phyloP scores from a whole-genome alignment of 1,140 invertebrate species.

The Druon quercuslanigerum region DNA sequence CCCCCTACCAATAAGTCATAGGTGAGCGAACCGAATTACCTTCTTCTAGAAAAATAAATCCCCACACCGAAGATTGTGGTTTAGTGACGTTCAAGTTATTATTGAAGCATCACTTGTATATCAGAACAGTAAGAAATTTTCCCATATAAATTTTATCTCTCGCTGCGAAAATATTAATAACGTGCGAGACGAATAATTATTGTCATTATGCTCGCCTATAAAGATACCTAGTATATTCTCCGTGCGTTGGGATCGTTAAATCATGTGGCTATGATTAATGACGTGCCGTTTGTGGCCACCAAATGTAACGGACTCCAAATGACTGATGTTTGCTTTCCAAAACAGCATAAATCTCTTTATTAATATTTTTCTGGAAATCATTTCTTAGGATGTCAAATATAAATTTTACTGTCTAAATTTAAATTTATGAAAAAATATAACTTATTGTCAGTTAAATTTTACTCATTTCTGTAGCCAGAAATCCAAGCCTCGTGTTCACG shows the following conservation, averaged over 20 bases:
- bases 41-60: background rate
- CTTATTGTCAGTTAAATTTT: too few species aligned
- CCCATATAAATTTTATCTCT: too few species aligned
- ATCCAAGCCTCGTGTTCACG: too few species aligned
- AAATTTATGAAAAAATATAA: too few species aligned
- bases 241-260: background rate
- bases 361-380: background rate
- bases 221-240: background rate
- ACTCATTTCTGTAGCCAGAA: too few species aligned
- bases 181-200: background rate
- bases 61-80: background rate
- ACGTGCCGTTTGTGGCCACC: background rate
- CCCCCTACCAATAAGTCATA: background rate
- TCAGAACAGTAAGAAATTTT: too few species aligned
- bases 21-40: background rate
- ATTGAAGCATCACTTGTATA: background rate
- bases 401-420: background rate
- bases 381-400: background rate
- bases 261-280: conserved; percentile 11
- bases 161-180: too few species aligned
- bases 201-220: background rate
- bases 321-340: conserved; percentile 14
- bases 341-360: conserved; percentile 1
- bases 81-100: conserved; percentile 6
- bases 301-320: conserved; percentile 5